Evolutionary conservation across 2,888 invertebrate species (phyloP).

Genomic region (Mallateleia sp.): DNA sequence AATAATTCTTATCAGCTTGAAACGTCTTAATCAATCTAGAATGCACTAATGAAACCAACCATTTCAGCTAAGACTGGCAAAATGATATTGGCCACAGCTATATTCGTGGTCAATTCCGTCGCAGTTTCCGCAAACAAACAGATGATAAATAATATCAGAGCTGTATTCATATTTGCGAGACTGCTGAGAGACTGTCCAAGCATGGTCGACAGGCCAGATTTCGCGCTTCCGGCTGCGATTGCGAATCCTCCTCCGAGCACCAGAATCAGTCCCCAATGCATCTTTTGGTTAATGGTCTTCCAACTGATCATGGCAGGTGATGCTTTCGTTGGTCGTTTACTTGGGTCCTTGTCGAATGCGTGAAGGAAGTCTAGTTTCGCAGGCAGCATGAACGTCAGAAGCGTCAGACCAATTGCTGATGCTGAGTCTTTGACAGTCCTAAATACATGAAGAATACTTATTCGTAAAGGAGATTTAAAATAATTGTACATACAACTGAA

Average conservation of each 20-base stretch:
- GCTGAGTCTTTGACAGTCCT: conserved; percentile 95
- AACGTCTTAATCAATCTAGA: too few relatives aligned
- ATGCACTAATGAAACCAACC: conserved; percentile 90
- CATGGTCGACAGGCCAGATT: conserved; percentile 94
- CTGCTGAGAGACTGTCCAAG: conserved; percentile 93
- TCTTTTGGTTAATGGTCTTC: conserved; percentile 95
- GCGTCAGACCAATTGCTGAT: conserved; percentile 95
- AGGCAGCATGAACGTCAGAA: conserved; percentile 96
- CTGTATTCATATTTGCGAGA: conserved; percentile 92
- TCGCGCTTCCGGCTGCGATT: conserved; percentile 95
- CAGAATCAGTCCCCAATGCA: conserved; percentile 97
- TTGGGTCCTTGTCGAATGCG: conserved; percentile 91
- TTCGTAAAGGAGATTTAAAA: too few relatives aligned
- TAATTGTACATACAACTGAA: too few relatives aligned
- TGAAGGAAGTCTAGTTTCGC: conserved; percentile 94
- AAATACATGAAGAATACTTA: conserved; percentile 74
- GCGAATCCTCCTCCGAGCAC: conserved; percentile 98
- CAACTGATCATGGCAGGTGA: conserved; percentile 95
- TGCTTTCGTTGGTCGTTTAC: conserved; percentile 91
- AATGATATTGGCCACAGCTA: conserved; percentile 97
- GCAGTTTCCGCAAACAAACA: conserved; percentile 94
- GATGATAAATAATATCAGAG: conserved; percentile 93
- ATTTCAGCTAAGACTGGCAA: conserved; percentile 95
- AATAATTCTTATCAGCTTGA: too few relatives aligned
- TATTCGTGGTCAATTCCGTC: conserved; percentile 97